phyloP scores from a whole-genome alignment of 2,888 invertebrate species.

The Arctia plantaginis region DNA sequence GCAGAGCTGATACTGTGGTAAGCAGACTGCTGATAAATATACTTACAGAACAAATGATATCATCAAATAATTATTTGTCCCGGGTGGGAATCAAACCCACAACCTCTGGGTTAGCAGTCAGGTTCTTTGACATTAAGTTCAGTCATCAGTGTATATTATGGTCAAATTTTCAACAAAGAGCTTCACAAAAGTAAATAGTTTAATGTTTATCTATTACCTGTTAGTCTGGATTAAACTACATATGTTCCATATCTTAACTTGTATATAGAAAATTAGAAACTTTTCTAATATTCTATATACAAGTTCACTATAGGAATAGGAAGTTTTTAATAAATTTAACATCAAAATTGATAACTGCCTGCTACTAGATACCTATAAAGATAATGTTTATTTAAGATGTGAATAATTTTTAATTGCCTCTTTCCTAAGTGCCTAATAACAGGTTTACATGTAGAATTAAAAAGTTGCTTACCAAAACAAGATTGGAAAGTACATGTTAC shows the following conservation, averaged over 20 bases:
- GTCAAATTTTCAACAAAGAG: neutral
- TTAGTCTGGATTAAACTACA: neutral
- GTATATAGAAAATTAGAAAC: too few species aligned
- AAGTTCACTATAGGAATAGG: neutral
- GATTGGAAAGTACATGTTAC: neutral
- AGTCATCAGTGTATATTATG: neutral
- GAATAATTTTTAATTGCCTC: constrained; percentile 8
- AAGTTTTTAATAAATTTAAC: neutral
- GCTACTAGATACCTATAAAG: neutral
- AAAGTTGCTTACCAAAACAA: neutral
- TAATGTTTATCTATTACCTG: neutral
- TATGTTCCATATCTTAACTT: neutral
- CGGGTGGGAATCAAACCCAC: neutral
- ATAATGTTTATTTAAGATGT: neutral
- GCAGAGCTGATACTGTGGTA: neutral
- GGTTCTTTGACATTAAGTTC: neutral
- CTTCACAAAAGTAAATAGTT: neutral
- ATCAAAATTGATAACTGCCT: neutral
- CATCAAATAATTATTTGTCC: neutral
- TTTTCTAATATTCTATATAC: neutral
- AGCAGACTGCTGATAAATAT: neutral
- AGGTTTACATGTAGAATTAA: neutral
- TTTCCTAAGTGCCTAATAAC: neutral
- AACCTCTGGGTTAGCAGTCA: too few species aligned
- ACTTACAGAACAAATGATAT: neutral